Conservation (phyloP, 2,113 vertebrate genomes). For the Catharus minimus region DNA sequence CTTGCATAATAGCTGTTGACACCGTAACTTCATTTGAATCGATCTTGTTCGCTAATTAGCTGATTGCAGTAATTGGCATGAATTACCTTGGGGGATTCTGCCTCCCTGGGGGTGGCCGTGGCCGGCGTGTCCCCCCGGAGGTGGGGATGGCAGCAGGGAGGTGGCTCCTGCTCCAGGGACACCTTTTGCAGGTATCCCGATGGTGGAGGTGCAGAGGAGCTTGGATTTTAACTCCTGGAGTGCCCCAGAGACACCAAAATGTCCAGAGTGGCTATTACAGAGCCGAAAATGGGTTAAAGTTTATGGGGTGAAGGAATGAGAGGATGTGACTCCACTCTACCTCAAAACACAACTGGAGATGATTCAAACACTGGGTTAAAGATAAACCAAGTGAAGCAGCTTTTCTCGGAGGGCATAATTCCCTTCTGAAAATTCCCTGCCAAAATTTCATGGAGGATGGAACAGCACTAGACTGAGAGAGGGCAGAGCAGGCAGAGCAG, state of each 20-base stretch:
- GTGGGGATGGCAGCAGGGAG: not conserved
- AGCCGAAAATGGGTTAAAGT: not conserved
- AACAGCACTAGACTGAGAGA: not conserved
- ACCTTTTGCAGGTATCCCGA: not conserved
- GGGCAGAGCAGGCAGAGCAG: not conserved
- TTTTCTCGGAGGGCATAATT: not conserved
- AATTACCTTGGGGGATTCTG: conserved; percentile 23
- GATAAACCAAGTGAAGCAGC: not conserved
- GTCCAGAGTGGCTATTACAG: not conserved
- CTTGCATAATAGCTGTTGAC: conserved; percentile 34
- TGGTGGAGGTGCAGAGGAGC: not conserved
- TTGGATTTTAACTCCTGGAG: not conserved
- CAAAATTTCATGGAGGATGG: not conserved
- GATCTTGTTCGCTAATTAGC: conserved; percentile 64
- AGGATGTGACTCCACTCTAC: rapidly evolving
- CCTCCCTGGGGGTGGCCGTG: not conserved
- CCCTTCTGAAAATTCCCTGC: not conserved
- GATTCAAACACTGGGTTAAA: not conserved
- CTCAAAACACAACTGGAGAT: not conserved
- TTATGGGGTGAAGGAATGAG: not conserved
- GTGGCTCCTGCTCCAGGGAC: not conserved
- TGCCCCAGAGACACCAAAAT: not conserved
- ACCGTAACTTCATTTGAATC: conserved; percentile 29
- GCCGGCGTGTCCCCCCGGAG: rapidly evolving
- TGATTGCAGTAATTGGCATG: conserved; percentile 48